These are phyloP conservation scores for Aphis craccivora DNA, from an alignment of 1,140 invertebrate species.

Conservation along the genomic window DNA sequence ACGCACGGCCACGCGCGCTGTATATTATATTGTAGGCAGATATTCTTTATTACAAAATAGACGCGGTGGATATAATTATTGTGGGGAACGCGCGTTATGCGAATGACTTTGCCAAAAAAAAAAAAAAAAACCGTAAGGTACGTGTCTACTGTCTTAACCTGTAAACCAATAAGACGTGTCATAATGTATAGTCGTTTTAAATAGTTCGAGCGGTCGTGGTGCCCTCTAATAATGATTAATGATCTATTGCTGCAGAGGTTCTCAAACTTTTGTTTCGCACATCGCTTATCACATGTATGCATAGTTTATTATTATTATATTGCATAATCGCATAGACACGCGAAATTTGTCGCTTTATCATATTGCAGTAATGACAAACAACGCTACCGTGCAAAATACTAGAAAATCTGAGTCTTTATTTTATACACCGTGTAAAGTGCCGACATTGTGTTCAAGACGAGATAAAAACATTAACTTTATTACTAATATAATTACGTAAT, in stretches of 20 bases:
- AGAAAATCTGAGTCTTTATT: not conserved
- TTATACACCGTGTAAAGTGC: not conserved
- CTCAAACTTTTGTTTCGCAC: not conserved
- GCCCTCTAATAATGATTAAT: not conserved
- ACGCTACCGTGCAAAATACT: not conserved
- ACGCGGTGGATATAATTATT: not conserved
- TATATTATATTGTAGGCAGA: not conserved
- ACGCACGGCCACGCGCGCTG: too few species aligned
- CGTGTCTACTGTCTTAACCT: not conserved
- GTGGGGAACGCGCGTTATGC: not conserved
- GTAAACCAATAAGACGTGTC: not conserved
- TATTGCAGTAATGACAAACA: not conserved
- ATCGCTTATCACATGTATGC: not conserved
- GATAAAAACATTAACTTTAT: not conserved
- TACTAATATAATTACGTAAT: not conserved
- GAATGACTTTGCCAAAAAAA: not conserved
- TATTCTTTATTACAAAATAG: not conserved
- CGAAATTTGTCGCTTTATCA: too few species aligned
- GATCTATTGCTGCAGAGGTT: not conserved
- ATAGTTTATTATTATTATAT: too few species aligned
- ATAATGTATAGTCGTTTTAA: not conserved
- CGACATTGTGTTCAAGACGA: not conserved
- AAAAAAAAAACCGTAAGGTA: not conserved
- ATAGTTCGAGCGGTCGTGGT: not conserved
- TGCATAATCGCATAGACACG: not conserved